Base-by-base conservation (phyloP, 2,797 vertebrate genomes). In the Erithacus rubecula region DNA sequence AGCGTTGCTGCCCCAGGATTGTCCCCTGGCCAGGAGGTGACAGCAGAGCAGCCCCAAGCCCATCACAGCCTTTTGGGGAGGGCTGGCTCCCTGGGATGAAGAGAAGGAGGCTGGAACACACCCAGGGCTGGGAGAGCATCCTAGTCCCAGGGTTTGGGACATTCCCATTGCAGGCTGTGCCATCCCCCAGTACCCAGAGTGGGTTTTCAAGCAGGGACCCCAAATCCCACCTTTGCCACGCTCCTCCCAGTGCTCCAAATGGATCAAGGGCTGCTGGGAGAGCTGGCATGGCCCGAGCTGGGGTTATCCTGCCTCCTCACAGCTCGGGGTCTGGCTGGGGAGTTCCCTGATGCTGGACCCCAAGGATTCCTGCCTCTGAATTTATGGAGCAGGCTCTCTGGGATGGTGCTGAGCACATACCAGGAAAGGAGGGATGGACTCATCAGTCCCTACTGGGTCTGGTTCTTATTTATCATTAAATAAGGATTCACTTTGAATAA, bases 231-330 rank as follows among this genome's bases (percentile, higher is more conserved):
- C 23, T 65, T 19, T n/a, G 22, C n/a, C 2, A 0, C 1, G 1
- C 30, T 63, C 37, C 46, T 74, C 11, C 37, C 17, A 20, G 20
- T 14, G 52, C 62, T 67, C 22, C 68, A 29, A 46, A n/a, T 3
- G 49, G 24, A 30, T 52, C 2, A 0, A 5, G 17, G 0, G 1
- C 36, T 55, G 36, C 22, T 6, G 2, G 41, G 36, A 62, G 29
- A 41, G 32, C 19, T 2, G 16, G 69, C 20, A 5, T 0, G 13
- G 41, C 51, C 34, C 0, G 0, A 67, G 43, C n/a, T n/a, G 37
- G 47, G 56, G 6, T 37, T 5, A 5, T 34, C 34, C 77, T 47
- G 29, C 15, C 9, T 39, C 56, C 24, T 34, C 29, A 58, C 11
- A 20, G 64, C 12, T 5, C 3, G 3, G 37, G 64, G 8, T 5